Conservation (phyloP, 2,797 vertebrate species). For the Alosa sapidissima region DNA sequence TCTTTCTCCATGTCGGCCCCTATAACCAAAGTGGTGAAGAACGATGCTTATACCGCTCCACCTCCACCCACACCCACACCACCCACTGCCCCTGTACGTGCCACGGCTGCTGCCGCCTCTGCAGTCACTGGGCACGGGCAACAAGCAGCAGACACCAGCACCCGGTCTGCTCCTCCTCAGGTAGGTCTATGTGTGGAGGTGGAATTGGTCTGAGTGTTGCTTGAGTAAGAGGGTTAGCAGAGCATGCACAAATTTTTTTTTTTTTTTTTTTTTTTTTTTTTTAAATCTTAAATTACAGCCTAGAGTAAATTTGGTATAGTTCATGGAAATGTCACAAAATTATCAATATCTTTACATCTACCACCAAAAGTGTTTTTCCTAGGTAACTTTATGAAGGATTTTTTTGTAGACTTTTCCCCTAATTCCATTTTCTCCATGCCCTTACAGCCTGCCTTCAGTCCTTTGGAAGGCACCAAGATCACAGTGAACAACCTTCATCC, state of each 20-base stretch:
- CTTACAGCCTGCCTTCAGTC: slow-evolving; percentile 82
- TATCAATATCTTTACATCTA: too few relatives aligned
- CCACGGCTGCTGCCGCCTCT: slow-evolving; percentile 54
- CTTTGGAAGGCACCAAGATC: slow-evolving; percentile 97
- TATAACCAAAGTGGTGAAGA: slow-evolving; percentile 97
- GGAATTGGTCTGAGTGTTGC: background rate
- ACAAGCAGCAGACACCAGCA: slow-evolving; percentile 66
- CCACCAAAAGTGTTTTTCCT: too few relatives aligned
- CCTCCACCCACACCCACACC: slow-evolving; percentile 62
- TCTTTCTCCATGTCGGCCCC: slow-evolving; percentile 83
- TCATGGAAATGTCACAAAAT: background rate
- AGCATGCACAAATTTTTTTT: background rate
- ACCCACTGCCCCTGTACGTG: slow-evolving; percentile 52
- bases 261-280: background rate
- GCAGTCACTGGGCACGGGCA: slow-evolving; percentile 78
- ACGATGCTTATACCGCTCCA: slow-evolving; percentile 88
- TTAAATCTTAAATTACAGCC: background rate
- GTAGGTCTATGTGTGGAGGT: slow-evolving; percentile 26
- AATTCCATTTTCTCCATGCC: background rate
- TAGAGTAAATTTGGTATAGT: background rate
- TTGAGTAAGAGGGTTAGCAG: too few relatives aligned
- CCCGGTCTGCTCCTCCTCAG: slow-evolving; percentile 54
- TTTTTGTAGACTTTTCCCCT: background rate
- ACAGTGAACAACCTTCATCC: slow-evolving; percentile 96
- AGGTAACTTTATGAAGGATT: background rate